phyloP scores from a whole-genome alignment of 2,113 vertebrate genomes.

The Bufo bufo region DNA sequence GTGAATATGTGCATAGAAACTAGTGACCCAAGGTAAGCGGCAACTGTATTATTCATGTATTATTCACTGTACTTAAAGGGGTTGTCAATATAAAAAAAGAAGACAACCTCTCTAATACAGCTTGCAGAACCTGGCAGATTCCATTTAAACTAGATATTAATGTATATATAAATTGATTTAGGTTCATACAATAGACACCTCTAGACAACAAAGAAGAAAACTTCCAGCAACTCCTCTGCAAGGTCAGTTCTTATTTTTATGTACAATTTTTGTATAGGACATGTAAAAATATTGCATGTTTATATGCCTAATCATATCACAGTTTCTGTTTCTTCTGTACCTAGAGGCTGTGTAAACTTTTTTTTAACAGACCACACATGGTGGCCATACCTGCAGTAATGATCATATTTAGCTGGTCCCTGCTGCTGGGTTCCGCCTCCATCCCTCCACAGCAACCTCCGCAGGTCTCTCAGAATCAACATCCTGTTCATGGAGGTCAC shows the following conservation, averaged over 20 bases:
- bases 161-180: constrained; percentile 64
- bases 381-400: too few relatives aligned
- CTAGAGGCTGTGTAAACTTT: neutral
- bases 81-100: too few relatives aligned
- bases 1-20: too few relatives aligned
- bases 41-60: too few relatives aligned
- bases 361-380: neutral
- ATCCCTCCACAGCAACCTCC: too few relatives aligned
- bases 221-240: constrained; percentile 88
- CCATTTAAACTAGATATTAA: neutral
- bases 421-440: too few relatives aligned
- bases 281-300: neutral
- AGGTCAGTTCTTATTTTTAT: constrained; percentile 70
- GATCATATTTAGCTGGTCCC: too few relatives aligned
- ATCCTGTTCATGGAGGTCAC: too few relatives aligned
- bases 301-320: neutral
- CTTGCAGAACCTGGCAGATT: neutral
- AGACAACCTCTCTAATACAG: too few relatives aligned
- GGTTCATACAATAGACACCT: constrained; percentile 92
- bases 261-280: neutral
- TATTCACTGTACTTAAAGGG: too few relatives aligned
- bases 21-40: too few relatives aligned
- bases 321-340: neutral
- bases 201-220: constrained; percentile 93
- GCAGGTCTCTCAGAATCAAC: too few relatives aligned